Conservation (phyloP, 2,797 vertebrate genomes). For the Loriculus beryllinus region DNA sequence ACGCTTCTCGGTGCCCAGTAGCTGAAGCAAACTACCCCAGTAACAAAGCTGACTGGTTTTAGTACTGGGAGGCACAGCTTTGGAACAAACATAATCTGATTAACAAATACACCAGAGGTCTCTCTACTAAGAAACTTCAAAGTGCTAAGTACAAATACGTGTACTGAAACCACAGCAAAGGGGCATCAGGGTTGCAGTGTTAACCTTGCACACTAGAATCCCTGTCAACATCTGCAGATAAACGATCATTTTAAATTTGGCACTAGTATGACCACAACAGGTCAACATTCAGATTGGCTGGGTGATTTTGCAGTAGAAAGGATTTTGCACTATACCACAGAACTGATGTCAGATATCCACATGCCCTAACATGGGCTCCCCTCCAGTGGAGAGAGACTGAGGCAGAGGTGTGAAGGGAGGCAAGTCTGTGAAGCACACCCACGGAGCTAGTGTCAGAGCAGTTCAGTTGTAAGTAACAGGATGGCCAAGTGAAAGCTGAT, state of each 20-base stretch:
- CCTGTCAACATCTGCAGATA: neutral
- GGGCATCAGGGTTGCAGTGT: rapidly evolving
- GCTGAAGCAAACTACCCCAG: neutral
- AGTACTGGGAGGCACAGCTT: neutral
- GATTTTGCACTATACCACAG: neutral
- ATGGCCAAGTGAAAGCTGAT: neutral
- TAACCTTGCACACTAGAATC: neutral
- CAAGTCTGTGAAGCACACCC: neutral
- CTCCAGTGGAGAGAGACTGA: neutral
- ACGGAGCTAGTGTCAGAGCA: neutral
- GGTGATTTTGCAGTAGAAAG: neutral
- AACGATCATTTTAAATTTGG: neutral
- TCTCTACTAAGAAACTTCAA: neutral
- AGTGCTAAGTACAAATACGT: neutral
- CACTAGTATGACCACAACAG: neutral
- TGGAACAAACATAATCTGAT: neutral
- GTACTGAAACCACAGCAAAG: neutral
- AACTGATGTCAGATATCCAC: neutral
- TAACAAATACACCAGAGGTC: neutral
- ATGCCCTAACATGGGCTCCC: neutral
- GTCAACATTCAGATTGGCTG: neutral
- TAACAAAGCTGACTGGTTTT: neutral
- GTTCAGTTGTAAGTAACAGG: neutral
- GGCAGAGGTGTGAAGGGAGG: rapidly evolving
- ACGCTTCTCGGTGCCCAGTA: neutral